Evolutionary conservation across 2,797 vertebrate genomes (phyloP).

Genomic region (Pangasius djambal): DNA sequence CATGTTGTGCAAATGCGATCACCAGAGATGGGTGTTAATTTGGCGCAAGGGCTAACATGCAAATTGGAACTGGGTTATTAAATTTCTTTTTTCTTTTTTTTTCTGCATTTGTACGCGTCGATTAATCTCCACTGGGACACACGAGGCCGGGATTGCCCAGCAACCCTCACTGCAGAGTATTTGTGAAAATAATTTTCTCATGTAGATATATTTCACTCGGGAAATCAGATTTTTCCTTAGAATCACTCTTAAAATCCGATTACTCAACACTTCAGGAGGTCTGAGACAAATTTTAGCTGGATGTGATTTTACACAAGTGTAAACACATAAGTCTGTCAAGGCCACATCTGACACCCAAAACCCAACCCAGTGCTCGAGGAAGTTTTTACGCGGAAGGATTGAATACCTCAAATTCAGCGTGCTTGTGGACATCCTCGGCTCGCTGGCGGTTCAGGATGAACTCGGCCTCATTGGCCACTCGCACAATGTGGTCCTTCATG

Average conservation of each 20-base stretch:
- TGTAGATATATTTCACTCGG: neutral
- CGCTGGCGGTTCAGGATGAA: constrained; percentile 97
- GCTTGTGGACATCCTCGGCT: constrained; percentile 96
- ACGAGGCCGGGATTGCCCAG: constrained; percentile 59
- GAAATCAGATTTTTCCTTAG: neutral
- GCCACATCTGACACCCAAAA: neutral
- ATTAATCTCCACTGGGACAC: constrained; percentile 63
- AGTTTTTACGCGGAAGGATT: neutral
- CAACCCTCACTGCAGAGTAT: constrained; percentile 47
- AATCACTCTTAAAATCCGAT: neutral
- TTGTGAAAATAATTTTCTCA: neutral
- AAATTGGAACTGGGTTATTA: constrained; percentile 60
- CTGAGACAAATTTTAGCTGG: neutral
- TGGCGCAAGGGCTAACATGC: constrained; percentile 49
- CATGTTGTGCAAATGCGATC: constrained; percentile 46
- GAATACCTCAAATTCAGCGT: constrained; percentile 93
- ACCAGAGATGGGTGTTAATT: constrained; percentile 43
- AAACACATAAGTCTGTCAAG: neutral
- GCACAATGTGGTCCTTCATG: constrained; percentile 98
- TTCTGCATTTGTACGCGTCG: constrained; percentile 52
- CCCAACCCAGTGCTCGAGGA: neutral
- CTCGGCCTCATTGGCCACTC: constrained; percentile 96
- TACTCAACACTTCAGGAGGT: neutral
- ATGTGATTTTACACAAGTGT: neutral
- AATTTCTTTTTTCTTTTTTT: constrained; percentile 48